Evolutionary conservation across 1,140 invertebrate genomes (phyloP).

Genomic region (Drosophila lacteicornis): DNA sequence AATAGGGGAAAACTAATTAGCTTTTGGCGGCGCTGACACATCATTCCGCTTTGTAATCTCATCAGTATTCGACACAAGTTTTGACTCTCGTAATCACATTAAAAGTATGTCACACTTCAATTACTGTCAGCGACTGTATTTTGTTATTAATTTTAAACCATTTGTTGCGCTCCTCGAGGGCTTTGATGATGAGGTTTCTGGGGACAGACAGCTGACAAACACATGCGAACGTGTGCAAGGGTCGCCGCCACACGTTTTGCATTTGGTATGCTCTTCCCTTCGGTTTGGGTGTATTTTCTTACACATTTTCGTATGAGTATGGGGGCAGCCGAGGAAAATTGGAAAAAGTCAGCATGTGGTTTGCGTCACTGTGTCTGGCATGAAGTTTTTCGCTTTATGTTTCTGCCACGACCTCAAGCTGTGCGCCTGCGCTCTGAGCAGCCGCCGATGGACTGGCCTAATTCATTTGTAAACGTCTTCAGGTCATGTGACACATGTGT

Average conservation of each 20-base stretch:
- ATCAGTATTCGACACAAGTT: conserved; percentile 55
- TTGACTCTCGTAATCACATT: conserved; percentile 65
- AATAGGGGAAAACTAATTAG: conserved; percentile 23
- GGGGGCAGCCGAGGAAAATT: conserved; percentile 37
- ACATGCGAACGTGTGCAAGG: conserved; percentile 53
- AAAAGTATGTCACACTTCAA: conserved; percentile 74
- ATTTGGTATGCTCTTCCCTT: conserved; percentile 63
- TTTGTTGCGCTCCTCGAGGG: conserved; percentile 30
- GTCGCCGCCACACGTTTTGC: conserved; percentile 70
- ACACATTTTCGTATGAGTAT: background rate
- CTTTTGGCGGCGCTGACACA: conserved; percentile 31
- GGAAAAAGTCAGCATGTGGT: conserved; percentile 72
- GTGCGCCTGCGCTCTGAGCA: conserved; percentile 67
- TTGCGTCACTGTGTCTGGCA: conserved; percentile 69
- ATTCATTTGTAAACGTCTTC: conserved; percentile 56
- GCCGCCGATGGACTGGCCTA: conserved; percentile 40
- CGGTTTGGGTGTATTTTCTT: background rate
- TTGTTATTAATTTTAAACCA: conserved; percentile 67
- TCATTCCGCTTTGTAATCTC: conserved; percentile 40
- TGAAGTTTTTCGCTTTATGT: conserved; percentile 37
- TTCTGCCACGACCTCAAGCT: conserved; percentile 57
- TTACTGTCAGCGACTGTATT: conserved; percentile 66
- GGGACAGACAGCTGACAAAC: conserved; percentile 63
- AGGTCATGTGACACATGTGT: conserved; percentile 72
- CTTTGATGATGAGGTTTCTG: conserved; percentile 20